Evolutionary conservation across 1,140 invertebrate species (phyloP), one percentile per base, ranked within the genome.

Genomic region (Pemphigus obesinymphae): DNA sequence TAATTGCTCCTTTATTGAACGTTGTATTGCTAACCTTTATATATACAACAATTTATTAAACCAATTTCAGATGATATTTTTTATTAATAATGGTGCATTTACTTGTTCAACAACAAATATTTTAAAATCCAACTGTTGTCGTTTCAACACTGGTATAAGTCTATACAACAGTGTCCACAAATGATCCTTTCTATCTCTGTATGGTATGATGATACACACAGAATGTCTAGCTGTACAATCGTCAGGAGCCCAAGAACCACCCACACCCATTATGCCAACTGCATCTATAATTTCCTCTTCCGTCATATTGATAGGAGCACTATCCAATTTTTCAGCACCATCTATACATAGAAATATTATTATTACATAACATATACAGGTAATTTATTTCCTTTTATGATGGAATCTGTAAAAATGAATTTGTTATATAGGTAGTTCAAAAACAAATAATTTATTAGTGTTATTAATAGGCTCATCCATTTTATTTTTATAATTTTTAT

Each of bases 1-100:
- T 91, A 29, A 92, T 87, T 26, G 89, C 87, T 0, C 90, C 91
- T 86, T 92, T 91, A 86, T 92, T 92, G 86, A 92, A 92, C 6
- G 90, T 90, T 75, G 88, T 88, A 78, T 87, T 87, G 29, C 85
- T 86, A 40, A 83, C 83, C 87, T 87, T 76, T 13, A 84, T 83
- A 40, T 3, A 73, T 20, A 78, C 15, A 43, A 50, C 37, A 75
- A 20, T 63, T 26, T 34, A 3, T 63, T 10, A 63, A n/a, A n/a
- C n/a, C n/a, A n/a, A n/a, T n/a, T n/a, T n/a, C n/a, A n/a, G n/a
- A n/a, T n/a, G n/a, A n/a, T n/a, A n/a, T n/a, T n/a, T n/a, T n/a
- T n/a, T n/a, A n/a, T n/a, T n/a, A n/a, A n/a, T n/a, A n/a, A n/a
- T n/a, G n/a, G n/a, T n/a, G n/a, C n/a, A 66, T 10, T 0, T 72